A percentile compares a stretch with the other conserved stretches of the same genome.
phyloP scores from a whole-genome alignment of 2,797 vertebrate species.

The Molossus alvarezi region DNA sequence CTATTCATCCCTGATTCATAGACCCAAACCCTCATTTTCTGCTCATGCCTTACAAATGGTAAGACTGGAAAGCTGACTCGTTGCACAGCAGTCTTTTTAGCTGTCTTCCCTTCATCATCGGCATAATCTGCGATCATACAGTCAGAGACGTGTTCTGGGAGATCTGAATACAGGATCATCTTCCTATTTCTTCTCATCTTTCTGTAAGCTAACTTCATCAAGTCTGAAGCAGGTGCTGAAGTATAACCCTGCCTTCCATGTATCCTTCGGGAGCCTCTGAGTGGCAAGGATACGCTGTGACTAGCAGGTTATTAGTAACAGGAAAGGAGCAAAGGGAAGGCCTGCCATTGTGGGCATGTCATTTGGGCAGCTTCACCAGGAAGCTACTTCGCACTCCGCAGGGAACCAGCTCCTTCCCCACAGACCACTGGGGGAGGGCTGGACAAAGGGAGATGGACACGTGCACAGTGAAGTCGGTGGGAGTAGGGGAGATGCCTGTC shows the following conservation, averaged over 20 bases:
- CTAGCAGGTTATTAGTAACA: no score
- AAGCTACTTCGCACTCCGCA: no score
- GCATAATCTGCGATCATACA: background rate
- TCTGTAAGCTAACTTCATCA: background rate
- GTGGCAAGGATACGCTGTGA: background rate
- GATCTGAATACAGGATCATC: background rate
- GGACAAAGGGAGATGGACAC: no score
- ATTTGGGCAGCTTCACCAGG: no score
- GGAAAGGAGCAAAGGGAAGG: no score
- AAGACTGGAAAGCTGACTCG: background rate
- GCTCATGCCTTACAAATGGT: background rate
- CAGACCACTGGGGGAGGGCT: no score
- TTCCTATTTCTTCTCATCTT: background rate
- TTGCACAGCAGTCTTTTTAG: background rate
- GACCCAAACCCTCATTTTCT: background rate
- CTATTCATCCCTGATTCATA: background rate
- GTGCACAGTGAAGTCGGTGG: no score
- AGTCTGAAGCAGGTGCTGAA: background rate
- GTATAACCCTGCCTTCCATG: background rate
- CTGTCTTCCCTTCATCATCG: background rate
- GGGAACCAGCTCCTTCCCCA: no score
- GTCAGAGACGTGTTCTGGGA: background rate
- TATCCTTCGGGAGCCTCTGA: background rate
- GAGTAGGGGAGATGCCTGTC: no score
- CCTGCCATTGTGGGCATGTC: no score